Evolutionary conservation across 2,888 invertebrate species (phyloP).

Genomic region (Epinotia ramella): DNA sequence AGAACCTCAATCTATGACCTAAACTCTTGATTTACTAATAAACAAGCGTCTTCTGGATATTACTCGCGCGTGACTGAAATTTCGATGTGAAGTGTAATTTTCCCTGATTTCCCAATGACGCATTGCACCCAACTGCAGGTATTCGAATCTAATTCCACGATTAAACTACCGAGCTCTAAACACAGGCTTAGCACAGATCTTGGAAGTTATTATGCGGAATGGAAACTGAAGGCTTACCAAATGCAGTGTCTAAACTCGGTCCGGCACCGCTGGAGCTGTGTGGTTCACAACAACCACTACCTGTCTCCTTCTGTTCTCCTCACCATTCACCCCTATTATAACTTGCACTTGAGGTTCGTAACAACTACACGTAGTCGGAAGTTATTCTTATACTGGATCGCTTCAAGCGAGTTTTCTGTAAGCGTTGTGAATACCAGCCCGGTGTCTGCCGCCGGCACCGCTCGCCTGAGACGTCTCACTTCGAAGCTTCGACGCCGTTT

Average conservation of each 20-base stretch:
- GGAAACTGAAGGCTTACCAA: conserved; percentile 38
- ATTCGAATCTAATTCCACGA: conserved; percentile 27
- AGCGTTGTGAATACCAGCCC: background rate
- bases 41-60: background rate
- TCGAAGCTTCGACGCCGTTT: background rate
- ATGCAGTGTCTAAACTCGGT: conserved; percentile 42
- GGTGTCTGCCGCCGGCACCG: conserved; percentile 17
- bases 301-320: background rate
- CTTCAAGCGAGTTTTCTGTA: background rate
- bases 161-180: conserved; percentile 31
- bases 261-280: conserved; percentile 11
- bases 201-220: conserved; percentile 39
- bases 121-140: conserved; percentile 28
- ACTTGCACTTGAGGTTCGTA: background rate
- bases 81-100: conserved; percentile 1
- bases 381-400: background rate
- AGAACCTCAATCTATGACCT: background rate
- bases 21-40: background rate
- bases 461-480: conserved; percentile 8
- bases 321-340: background rate
- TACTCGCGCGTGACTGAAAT: background rate
- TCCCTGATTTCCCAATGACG: conserved; percentile 10
- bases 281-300: background rate
- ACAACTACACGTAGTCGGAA: background rate
- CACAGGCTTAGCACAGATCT: conserved; percentile 39